Percentiles rank a stretch among this genome's conserved stretches.
Evolutionary conservation across 2,113 vertebrate genomes (phyloP).

Genomic region (Plectropomus leopardus): DNA sequence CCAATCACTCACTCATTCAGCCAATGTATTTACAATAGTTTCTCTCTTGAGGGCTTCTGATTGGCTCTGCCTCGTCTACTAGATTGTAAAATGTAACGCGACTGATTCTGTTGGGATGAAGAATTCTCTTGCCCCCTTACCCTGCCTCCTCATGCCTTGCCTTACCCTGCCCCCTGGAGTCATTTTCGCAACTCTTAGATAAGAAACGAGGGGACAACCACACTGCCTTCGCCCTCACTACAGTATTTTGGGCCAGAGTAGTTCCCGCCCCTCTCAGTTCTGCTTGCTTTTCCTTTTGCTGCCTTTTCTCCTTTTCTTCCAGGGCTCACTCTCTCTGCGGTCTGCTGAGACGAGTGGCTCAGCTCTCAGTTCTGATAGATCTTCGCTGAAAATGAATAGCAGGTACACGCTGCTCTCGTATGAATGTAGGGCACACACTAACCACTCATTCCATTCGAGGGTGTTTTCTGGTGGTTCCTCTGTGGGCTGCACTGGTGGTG

Average conservation of each 20-base stretch:
- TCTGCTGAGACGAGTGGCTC: slow-evolving; percentile 47
- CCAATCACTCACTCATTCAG: slow-evolving; percentile 51
- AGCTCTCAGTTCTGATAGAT: slow-evolving; percentile 55
- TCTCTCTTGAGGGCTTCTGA: slow-evolving; percentile 43
- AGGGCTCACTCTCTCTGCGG: slow-evolving; percentile 56
- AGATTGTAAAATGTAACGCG: slow-evolving; percentile 69
- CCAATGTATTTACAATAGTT: slow-evolving; percentile 37
- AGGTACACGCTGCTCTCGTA: slow-evolving; percentile 67
- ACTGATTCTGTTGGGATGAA: slow-evolving; percentile 45
- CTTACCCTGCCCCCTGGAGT: slow-evolving; percentile 69
- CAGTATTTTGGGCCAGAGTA: slow-evolving; percentile 61
- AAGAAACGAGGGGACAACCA: slow-evolving; percentile 61
- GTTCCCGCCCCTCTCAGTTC: slow-evolving; percentile 50
- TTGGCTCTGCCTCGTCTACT: slow-evolving; percentile 51
- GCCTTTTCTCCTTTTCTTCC: slow-evolving; percentile 74
- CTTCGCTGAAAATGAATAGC: slow-evolving; percentile 68
- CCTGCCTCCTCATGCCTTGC: slow-evolving; percentile 62
- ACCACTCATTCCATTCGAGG: slow-evolving; percentile 70
- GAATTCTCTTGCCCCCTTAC: slow-evolving; percentile 22
- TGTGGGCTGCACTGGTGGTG: slow-evolving; percentile 48
- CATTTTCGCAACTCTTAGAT: slow-evolving; percentile 64
- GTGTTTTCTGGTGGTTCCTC: slow-evolving; percentile 64
- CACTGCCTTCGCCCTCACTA: slow-evolving; percentile 74
- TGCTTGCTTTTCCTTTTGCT: slow-evolving; percentile 70
- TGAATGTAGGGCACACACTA: slow-evolving; percentile 83